A percentile compares a stretch with the other conserved stretches of the same genome.
Conservation (phyloP, 2,888 invertebrate genomes). For the Troilus luridus region DNA sequence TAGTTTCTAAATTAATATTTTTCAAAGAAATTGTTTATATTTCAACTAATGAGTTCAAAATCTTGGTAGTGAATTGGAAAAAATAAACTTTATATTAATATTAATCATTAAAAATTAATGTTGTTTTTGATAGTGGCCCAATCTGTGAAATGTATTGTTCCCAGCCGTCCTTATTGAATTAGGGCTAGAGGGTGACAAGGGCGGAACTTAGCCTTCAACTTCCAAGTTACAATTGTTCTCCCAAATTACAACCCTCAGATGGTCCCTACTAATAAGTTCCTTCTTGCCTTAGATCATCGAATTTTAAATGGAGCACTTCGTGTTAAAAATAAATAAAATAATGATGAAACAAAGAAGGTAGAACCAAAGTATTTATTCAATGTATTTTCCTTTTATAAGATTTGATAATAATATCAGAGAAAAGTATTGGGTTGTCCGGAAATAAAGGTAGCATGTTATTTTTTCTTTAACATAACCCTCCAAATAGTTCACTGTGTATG, state of each 20-base stretch:
- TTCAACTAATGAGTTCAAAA: no score
- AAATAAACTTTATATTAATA: no score
- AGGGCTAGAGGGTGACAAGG: neutral
- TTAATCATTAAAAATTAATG: neutral
- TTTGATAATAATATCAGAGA: no score
- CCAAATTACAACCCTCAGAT: slow-evolving; percentile 19
- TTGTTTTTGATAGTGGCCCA: neutral
- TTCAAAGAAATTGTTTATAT: no score
- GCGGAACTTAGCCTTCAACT: neutral
- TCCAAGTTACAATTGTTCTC: slow-evolving; percentile 18
- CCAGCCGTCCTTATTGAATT: neutral
- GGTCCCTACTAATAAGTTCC: neutral
- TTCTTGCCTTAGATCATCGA: neutral
- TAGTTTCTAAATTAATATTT: no score
- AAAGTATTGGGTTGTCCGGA: no score
- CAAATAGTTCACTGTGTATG: no score
- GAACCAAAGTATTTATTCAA: no score
- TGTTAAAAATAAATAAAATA: neutral
- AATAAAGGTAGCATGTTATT: no score
- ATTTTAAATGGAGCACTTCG: neutral
- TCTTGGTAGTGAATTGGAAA: no score
- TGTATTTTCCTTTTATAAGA: no score
- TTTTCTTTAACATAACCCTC: no score
- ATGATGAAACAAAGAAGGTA: neutral
- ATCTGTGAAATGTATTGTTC: neutral